A percentile compares a stretch with the other conserved stretches of the same genome.
These are phyloP conservation scores for Adelphocoris suturalis DNA, from an alignment of 2,888 invertebrate genomes.

Conservation along the genomic window DNA sequence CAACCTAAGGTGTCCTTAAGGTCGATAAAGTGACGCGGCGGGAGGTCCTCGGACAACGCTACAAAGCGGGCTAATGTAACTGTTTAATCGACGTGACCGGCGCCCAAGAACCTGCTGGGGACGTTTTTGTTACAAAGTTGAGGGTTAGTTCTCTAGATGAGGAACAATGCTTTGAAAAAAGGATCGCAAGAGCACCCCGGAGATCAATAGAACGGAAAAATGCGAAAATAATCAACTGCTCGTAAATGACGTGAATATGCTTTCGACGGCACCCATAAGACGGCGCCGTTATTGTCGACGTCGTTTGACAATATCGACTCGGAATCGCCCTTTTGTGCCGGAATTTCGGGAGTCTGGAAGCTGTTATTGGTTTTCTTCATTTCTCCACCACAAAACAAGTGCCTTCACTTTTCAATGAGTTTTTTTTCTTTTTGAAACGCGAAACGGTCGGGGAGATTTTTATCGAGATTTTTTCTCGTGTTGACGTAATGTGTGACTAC, in stretches of 20 bases:
- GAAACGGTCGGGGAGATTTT: neutral
- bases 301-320: conserved; percentile 13
- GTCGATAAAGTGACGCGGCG: conserved; percentile 22
- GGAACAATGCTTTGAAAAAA: too few species aligned
- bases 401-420: neutral
- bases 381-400: neutral
- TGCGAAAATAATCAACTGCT: conserved; percentile 40
- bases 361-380: conserved; percentile 15
- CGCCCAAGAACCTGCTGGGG: conserved; percentile 38
- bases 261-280: conserved; percentile 35
- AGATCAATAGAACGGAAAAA: conserved; percentile 6
- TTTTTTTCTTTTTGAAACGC: neutral
- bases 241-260: conserved; percentile 45
- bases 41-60: neutral
- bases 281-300: conserved; percentile 42
- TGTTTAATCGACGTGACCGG: conserved; percentile 43
- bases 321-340: conserved; percentile 23
- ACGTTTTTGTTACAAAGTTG: neutral
- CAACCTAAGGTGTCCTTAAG: conserved; percentile 20
- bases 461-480: neutral
- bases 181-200: too few species aligned
- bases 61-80: conserved; percentile 42
- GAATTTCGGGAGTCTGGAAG: neutral
- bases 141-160: neutral
- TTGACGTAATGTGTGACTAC: neutral